Evolutionary conservation across 2,888 invertebrate genomes (phyloP), one percentile per base, ranked within the genome.

Genomic region (Polyommatus icarus): DNA sequence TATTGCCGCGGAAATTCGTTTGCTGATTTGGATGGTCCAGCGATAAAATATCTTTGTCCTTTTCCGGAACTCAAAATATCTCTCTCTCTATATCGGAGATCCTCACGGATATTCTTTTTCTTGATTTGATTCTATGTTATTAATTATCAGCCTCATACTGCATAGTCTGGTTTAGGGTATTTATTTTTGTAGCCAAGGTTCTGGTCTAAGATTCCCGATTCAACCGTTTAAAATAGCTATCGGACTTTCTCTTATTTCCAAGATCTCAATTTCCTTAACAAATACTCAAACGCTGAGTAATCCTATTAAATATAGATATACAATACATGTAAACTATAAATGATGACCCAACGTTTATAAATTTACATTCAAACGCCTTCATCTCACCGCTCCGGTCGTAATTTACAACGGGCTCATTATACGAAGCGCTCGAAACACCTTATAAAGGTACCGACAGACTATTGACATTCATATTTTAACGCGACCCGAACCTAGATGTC

Each of bases 381-480:
- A 92, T 91, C 90, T 91, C 84, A 88, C 92, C 93, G 91, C 90
- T 84, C 86, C 86, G 84, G 87, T 88, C 88, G 87, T 91, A 91
- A 91, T 90, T 91, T 90, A 90, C 87, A 83, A 82, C 81, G 83
- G 83, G 82, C 90, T 92, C 91, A 91, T 91, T 90, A 91, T 87
- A 87, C 87, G 85, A 82, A 82, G 87, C 84, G 88, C 84, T 83
- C 80, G 83, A 82, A 82, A 84, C 84, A 79, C 83, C 79, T 80
- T 78, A 85, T 83, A 88, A 90, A 89, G 89, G 84, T 83, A 85
- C 91, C 90, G 91, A 86, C 88, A 83, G 85, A 88, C 87, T 87
- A 87, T 90, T 89, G 88, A 89, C 90, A 90, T 91, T 90, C 89
- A 91, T 91, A 91, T 91, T 90, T 91, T 88, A 90, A 90, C 88